Percentiles rank a stretch among this genome's conserved stretches.
Conservation (phyloP, 2,797 vertebrate genomes). For the Sparidentex hasta region DNA sequence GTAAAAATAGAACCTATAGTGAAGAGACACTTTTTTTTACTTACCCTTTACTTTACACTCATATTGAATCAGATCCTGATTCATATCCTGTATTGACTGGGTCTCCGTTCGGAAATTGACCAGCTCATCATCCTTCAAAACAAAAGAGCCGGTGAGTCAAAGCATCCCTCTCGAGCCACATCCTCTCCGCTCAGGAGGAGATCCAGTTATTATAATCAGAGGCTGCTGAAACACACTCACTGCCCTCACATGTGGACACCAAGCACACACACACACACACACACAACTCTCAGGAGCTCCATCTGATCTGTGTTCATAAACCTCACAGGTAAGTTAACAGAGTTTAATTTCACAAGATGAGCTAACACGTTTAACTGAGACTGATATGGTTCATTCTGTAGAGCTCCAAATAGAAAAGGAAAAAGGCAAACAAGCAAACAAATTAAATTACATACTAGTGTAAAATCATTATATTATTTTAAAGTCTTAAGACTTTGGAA, state of each 20-base stretch:
- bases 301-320: constrained; percentile 8
- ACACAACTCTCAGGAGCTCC: background rate
- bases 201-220: constrained; percentile 64
- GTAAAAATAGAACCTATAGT: constrained; percentile 63
- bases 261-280: constrained; percentile 17
- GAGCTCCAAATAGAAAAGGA: background rate
- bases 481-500: too few relatives aligned
- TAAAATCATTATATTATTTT: background rate
- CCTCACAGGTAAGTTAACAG: background rate
- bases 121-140: constrained; percentile 68
- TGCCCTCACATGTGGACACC: constrained; percentile 29
- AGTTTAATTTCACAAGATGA: background rate
- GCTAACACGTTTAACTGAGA: background rate
- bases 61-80: constrained; percentile 71
- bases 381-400: background rate
- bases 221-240: constrained; percentile 41
- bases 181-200: constrained; percentile 67
- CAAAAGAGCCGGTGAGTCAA: constrained; percentile 74
- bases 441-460: background rate
- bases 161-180: constrained; percentile 65
- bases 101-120: constrained; percentile 59
- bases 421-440: background rate
- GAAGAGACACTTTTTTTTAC: constrained; percentile 29
- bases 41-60: too few relatives aligned
- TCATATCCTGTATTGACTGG: constrained; percentile 76